Evolutionary conservation across 92 coral and sea anemone species (phyloP), one percentile per base, ranked within the genome.

Genomic region (Phenganax stokvisi): DNA sequence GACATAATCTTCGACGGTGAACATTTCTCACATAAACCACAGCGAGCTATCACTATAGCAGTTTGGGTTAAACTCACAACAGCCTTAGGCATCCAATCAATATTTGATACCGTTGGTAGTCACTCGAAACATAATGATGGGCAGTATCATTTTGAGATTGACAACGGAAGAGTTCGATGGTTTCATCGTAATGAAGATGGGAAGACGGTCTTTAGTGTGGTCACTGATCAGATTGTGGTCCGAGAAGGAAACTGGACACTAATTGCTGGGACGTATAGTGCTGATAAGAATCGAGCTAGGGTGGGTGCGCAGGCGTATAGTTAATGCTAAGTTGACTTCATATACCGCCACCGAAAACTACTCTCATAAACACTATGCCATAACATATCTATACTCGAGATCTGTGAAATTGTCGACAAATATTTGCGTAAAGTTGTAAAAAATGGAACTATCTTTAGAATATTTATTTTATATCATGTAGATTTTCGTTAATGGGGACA

Each of bases 111-210:
- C 30, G 89, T 90, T 12, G 94, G 94, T 44, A 90, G 91, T 77
- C 94, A 90, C 57, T 90, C 94, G 44, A 75, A 65, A 28, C 94
- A 90, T 77, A 88, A 72, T 64, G 94, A 90, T 51, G 94, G 99
- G 0, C 99, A 92, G 83, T 96, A 96, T 70, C 99, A 96, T 75
- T 86, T 91, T 63, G 99, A 96, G 84, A 84, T 87, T 15, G 97
- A 92, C 68, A 80, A 96, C 63, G 99, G 96, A 1, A 85, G 88
- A 79, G 92, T 96, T n/a, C 90, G 99, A 56, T 96, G 99, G 99
- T 96, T 96, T 74, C 99, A 96, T 79, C 89, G 99, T 8, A 85
- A 96, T 51, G 98, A 89, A 52, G 74, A 85, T 54, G 89, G 88
- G 56, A 81, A 86, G 47, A 92, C 97, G 0, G 91, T 96, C 52